Base-by-base conservation (phyloP, 2,888 invertebrate genomes). In the Hymenopus coronatus region DNA sequence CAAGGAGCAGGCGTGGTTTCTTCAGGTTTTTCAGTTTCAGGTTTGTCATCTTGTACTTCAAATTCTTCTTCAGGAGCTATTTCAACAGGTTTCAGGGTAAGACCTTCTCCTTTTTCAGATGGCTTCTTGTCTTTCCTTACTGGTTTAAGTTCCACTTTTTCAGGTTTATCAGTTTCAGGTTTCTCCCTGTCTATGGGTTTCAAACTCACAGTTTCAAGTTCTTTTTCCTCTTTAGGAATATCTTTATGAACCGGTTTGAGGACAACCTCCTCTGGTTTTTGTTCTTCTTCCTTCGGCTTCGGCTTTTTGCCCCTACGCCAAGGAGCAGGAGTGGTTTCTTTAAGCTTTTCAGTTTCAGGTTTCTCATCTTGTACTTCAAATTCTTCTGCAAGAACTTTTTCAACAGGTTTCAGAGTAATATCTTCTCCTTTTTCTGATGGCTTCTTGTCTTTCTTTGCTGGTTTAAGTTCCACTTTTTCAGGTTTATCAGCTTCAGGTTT, bases 351-450 rank as follows among this genome's bases (percentile, higher is more conserved):
- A 70, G 91, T 90, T 87, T 91, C 90, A 33, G 90, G 90, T 89
- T 91, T 88, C 89, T 90, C 88, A 54, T 89, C 88, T 85, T 87
- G 90, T 88, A 91, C 91, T 83, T 91, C 91, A 90, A n/a, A 93
- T 93, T 93, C 92, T 90, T 92, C 92, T 89, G 89, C 87, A 81
- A 84, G 87, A 91, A 92, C 92, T 88, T 28, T 81, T 15, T 20
- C 84, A 25, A 84, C 94, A 92, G 94, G 95, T 94, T 92, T 94
- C 30, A 93, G 92, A 85, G 92, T 92, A 87, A 94, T 93, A 84
- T 93, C 93, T 90, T 94, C 94, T 81, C 85, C 84, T 15, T 81
- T 70, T 70, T 82, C 84, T 81, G 27, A 33, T 25, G 82, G 85
- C 54, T 84, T 89, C 81, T 30, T 25, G 0, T 87, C 88, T 28